Conservation (phyloP, 2,888 invertebrate species). For the Tenthredo scrophulariae region DNA sequence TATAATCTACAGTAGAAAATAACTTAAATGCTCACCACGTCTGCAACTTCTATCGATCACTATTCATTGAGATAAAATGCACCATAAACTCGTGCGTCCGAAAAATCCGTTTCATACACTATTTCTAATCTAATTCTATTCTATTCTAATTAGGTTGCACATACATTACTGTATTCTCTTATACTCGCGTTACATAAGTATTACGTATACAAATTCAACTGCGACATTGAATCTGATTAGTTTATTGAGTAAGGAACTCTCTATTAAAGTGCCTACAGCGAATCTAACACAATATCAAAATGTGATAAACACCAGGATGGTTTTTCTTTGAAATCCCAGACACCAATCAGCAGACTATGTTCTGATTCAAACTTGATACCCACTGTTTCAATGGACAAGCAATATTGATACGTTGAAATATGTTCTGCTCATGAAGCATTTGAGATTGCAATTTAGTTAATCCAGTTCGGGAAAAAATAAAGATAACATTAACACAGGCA, state of each 20-base stretch:
- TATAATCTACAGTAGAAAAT: background rate
- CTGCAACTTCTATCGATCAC: background rate
- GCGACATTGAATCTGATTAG: background rate
- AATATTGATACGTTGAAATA: background rate
- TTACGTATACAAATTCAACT: slow-evolving; percentile 4
- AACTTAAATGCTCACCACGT: background rate
- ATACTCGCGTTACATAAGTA: background rate
- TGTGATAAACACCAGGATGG: background rate
- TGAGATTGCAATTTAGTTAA: background rate
- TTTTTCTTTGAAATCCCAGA: background rate
- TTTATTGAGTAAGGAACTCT: background rate
- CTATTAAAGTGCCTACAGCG: background rate
- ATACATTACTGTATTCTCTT: background rate
- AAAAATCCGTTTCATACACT: slow-evolving; percentile 39
- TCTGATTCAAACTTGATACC: background rate
- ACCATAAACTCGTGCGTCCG: slow-evolving; percentile 15
- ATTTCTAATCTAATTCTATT: slow-evolving; percentile 30
- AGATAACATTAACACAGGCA: background rate
- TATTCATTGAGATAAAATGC: background rate
- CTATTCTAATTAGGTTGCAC: background rate
- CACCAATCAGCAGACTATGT: background rate
- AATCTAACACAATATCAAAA: background rate
- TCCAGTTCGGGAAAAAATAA: background rate
- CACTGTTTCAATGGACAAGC: background rate
- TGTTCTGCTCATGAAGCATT: background rate